Evolutionary conservation across 2,797 vertebrate species (phyloP), one percentile per base, ranked within the genome.

Genomic region (Micromesistius poutassou): DNA sequence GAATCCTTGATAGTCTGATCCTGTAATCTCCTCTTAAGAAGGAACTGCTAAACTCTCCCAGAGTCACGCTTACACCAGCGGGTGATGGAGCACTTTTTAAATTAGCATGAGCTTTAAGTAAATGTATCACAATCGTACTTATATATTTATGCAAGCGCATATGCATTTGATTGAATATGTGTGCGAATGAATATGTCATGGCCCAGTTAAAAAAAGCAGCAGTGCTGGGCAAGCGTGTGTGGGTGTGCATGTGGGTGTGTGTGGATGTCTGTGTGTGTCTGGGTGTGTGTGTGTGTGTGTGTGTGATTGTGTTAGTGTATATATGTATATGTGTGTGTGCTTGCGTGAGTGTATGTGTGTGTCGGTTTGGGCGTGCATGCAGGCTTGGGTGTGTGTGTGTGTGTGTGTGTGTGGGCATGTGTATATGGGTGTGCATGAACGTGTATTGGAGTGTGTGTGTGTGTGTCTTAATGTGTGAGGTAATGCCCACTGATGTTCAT

Each of bases 401-500:
- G 74, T 35, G 50, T 30, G 25, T 12, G 16, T 35, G 46, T 35
- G 74, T 62, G 50, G 22, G 25, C 38, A 4, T 73, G 33, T 46
- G 30, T 35, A 19, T 28, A 16, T 74, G 72, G 28, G 2, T 55
- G 28, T 74, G 14, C 33, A 66, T 46, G 38, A 8, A 38, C 36
- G 36, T 38, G 36, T 38, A 8, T 38, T 0, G 1, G 77, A 66
- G 76, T 76, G 42, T 66, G 73, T 13, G 75, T 55, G 30, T 71
- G 73, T 28, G 68, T 70, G 74, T 79, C 71, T 70, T 74, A 73
- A 42, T 46, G 77, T 70, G 72, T 46, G 78, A 76, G 80, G 82
- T 82, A 83, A 87, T 81, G 81, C 85, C 88, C 88, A 85, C 83
- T 82, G 79, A 89, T 90, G 79, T 87, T 90, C 81, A 91, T 92